A percentile compares a stretch with the other conserved stretches of the same genome.
Conservation (phyloP, 2,797 vertebrate genomes). For the Leontopithecus rosalia region DNA sequence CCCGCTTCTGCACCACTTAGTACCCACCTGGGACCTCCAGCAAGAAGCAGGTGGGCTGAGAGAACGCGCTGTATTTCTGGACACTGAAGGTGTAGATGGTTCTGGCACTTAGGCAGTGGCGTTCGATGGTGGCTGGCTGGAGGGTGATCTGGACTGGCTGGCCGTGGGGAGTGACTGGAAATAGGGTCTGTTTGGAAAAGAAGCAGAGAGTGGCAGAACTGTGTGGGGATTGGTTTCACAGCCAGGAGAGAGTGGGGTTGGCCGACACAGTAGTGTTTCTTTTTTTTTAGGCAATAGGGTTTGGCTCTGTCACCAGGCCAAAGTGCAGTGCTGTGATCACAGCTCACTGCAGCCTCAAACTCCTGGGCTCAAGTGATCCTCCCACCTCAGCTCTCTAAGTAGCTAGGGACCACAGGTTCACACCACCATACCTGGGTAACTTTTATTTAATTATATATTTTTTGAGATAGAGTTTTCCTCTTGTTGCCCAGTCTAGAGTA, state of each 20-base stretch:
- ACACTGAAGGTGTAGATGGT: constrained; percentile 50
- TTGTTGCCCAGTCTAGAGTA: no score
- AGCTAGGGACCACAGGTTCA: neutral
- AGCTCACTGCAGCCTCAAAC: neutral
- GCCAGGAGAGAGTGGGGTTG: neutral
- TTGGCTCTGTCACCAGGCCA: neutral
- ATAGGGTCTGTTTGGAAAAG: constrained; percentile 74
- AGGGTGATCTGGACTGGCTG: constrained; percentile 62
- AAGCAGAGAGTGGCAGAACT: neutral
- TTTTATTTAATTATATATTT: neutral
- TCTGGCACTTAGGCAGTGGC: constrained; percentile 82
- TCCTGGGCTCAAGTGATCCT: neutral
- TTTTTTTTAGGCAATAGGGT: neutral
- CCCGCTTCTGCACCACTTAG: neutral
- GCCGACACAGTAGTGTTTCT: neutral
- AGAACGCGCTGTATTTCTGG: constrained; percentile 82
- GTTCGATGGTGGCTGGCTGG: neutral
- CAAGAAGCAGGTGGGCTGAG: constrained; percentile 75
- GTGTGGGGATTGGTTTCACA: fast-evolving
- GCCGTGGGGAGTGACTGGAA: neutral
- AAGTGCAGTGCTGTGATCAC: neutral
- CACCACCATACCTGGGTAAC: neutral
- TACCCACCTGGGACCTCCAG: constrained; percentile 74
- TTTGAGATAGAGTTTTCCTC: no score
- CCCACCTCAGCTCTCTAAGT: neutral